Evolutionary conservation across 2,113 vertebrate species (phyloP).

Genomic region (Oryctolagus cuniculus): DNA sequence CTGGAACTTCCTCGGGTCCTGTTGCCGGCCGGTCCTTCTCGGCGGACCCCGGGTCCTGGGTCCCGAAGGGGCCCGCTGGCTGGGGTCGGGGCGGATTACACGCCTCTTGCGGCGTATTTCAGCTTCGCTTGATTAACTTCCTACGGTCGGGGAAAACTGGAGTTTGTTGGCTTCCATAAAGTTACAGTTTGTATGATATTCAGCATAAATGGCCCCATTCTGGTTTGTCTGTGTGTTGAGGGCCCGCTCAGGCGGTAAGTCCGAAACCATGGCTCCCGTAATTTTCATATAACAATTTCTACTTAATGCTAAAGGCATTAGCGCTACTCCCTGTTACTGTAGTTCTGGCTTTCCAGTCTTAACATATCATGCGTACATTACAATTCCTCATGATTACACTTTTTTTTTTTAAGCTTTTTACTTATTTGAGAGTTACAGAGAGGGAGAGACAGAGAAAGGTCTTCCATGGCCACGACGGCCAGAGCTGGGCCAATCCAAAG

Average conservation of each 20-base stretch:
- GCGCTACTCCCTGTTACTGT: neutral
- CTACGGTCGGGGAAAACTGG: neutral
- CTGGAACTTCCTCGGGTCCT: neutral
- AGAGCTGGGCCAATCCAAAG: too few species aligned
- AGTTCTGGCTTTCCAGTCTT: neutral
- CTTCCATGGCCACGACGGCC: too few species aligned
- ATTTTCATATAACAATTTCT: neutral
- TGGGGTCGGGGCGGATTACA: conserved; percentile 76
- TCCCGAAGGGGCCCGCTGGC: conserved; percentile 80
- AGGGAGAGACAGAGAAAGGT: too few species aligned
- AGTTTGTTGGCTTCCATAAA: too few species aligned
- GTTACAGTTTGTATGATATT: neutral
- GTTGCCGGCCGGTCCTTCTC: conserved; percentile 84
- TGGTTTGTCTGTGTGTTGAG: neutral
- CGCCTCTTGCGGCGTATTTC: conserved; percentile 72
- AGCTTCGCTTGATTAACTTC: neutral
- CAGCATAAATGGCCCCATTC: neutral
- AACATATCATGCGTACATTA: neutral
- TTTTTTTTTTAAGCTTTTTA: too few species aligned
- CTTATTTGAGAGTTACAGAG: too few species aligned
- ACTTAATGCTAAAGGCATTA: neutral
- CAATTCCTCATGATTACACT: too few species aligned
- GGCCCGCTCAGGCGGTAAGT: neutral
- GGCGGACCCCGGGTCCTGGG: conserved; percentile 82
- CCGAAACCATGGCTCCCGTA: neutral